Evolutionary conservation across 2,113 vertebrate genomes (phyloP).

Genomic region (Octodon degus): DNA sequence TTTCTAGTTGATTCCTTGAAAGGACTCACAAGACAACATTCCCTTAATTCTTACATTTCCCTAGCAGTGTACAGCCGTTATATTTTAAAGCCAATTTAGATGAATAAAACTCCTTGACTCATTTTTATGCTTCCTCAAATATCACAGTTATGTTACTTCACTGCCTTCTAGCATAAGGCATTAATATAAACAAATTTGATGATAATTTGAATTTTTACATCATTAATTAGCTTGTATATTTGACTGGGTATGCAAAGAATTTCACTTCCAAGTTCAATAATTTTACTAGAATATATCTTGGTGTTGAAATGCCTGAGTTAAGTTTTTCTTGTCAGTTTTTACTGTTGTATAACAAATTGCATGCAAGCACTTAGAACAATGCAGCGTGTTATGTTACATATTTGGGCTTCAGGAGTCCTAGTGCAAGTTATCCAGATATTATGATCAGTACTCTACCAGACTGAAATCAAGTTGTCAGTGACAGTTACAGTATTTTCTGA

Average conservation of each 20-base stretch:
- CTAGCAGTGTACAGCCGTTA: background rate
- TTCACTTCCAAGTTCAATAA: background rate
- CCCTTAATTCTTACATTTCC: background rate
- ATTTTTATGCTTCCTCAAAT: background rate
- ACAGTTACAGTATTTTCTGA: background rate
- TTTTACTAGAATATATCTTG: background rate
- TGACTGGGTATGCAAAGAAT: background rate
- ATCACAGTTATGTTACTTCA: background rate
- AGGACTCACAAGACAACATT: background rate
- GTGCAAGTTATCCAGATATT: background rate
- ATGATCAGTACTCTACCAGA: background rate
- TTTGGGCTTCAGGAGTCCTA: background rate
- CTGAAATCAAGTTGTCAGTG: background rate
- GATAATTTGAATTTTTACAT: background rate
- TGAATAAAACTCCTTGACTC: background rate
- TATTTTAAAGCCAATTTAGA: background rate
- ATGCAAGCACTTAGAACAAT: background rate
- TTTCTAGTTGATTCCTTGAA: background rate
- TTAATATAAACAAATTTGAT: background rate
- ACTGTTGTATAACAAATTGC: background rate
- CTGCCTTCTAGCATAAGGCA: constrained; percentile 1
- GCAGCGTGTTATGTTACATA: background rate
- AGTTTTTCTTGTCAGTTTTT: background rate
- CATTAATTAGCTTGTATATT: background rate
- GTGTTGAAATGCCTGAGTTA: background rate